Conservation (phyloP, 2,888 invertebrate species). For the Ryuthela nishihirai region DNA sequence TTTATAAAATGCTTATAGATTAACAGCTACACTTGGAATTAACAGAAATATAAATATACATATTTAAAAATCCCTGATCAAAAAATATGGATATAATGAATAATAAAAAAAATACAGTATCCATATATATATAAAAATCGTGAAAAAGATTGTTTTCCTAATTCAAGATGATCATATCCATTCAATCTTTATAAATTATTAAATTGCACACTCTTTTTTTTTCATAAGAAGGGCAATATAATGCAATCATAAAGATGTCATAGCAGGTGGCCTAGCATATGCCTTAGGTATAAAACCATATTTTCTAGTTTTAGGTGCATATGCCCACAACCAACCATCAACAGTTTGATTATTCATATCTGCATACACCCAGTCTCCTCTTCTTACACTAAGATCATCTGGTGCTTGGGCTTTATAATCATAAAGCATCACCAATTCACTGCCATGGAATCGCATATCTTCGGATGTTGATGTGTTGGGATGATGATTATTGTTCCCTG, state of each 20-base stretch:
- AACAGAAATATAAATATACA: too few species aligned
- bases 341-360: slow-evolving; percentile 89
- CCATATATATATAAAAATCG: too few species aligned
- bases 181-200: too few species aligned
- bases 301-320: slow-evolving; percentile 73
- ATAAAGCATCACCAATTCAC: slow-evolving; percentile 88
- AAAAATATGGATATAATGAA: too few species aligned
- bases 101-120: too few species aligned
- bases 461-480: slow-evolving; percentile 48
- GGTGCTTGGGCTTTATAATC: slow-evolving; percentile 95
- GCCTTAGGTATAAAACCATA: slow-evolving; percentile 95
- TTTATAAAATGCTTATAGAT: too few species aligned
- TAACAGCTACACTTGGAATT: too few species aligned
- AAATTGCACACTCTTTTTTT: too few species aligned
- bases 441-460: slow-evolving; percentile 77
- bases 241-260: slow-evolving; percentile 69
- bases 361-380: slow-evolving; percentile 94
- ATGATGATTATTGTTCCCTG: slow-evolving; percentile 28
- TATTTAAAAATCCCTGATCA: too few species aligned
- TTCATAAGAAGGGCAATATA: too few species aligned
- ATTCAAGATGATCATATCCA: too few species aligned
- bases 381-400: slow-evolving; percentile 81
- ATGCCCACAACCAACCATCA: slow-evolving; percentile 91
- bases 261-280: slow-evolving; percentile 86
- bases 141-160: too few species aligned